Evolutionary conservation across 2,797 vertebrate genomes (phyloP), one percentile per base, ranked within the genome.

Genomic region (Myotis vivesi): DNA sequence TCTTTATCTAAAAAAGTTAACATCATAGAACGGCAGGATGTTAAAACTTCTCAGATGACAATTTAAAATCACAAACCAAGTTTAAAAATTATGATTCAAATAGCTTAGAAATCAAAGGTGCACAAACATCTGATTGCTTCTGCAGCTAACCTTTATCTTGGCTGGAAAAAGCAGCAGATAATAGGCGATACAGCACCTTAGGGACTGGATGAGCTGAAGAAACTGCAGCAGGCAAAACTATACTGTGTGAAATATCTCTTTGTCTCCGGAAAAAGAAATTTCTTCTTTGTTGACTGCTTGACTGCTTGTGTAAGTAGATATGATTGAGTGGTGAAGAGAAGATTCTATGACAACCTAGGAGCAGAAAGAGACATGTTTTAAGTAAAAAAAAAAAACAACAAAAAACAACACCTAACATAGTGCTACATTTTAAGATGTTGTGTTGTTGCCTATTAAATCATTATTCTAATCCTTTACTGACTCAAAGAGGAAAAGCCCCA

Each of bases 131-230:
- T 88, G 85, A 97, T 96, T 66, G 20, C 7, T 71, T 91, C 91
- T 94, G 82, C 76, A 96, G 95, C 97, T 81, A 59, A 95, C 95
- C 96, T 97, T 97, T 94, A 86, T 92, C 97, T 46, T 97, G 97
- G 93, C 96, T 95, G 93, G 97, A 96, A 95, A 96, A 97, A 87
- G 95, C 85, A 97, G 96, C 91, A 97, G 93, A 94, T 95, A 97
- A 97, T 30, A 97, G 89, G 97, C 97, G 97, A 80, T 89, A 95
- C 96, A 76, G 97, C 99, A 99, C 98, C 98, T 99, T 71, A 87
- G 98, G 98, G 97, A 99, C 98, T 93, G 95, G 97, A 94, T 98
- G 98, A 97, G 98, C 98, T 57, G 98, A 96, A 98, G 98, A 98
- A 97, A 98, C 98, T 1, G 80, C 59, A 96, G 98, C 98, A 83